Evolutionary conservation across 2,113 vertebrate genomes (phyloP), one percentile per base, ranked within the genome.

Genomic region (Microtus richardsoni): DNA sequence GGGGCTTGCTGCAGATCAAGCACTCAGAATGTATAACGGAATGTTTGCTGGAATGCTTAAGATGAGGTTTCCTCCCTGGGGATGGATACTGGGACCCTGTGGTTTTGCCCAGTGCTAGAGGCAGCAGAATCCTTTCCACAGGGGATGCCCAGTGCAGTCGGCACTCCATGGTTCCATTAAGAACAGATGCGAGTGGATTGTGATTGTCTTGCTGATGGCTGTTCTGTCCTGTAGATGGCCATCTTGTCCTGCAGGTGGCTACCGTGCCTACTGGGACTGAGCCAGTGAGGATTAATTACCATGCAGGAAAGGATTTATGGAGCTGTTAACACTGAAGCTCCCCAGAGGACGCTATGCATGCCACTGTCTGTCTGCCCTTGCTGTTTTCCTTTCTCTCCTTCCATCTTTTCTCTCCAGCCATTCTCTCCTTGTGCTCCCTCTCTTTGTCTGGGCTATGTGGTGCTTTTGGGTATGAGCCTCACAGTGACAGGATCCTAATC

Each of bases 271-370:
- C 44, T 95, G 92, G 92, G 97, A 97, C 97, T 64, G 91, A 98
- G 97, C 95, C 87, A 92, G 92, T 89, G 87, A 97, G 85, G 97
- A 98, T 97, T 95, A 97, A 96, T 98, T 97, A 96, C 11, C 95
- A 95, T 91, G 96, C 83, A 91, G 77, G 94, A 95, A 95, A 84
- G 84, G 86, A 85, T 74, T 74, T 84, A 80, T 64, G 36, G 90
- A 83, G 86, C 96, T 96, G 92, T 96, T 97, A 96, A 91, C 97
- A 92, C 95, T 88, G 96, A 93, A 94, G 97, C 92, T 96, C 97
- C 96, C 77, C 92, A 80, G 97, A 90, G 94, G 94, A 41, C 33
- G 93, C 41, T 95, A 70, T 95, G 88, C 71, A 95, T 87, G 30
- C 26, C 94, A 52, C 91, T 62, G 21, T 94, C 77, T 5, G 73